A percentile compares a stretch with the other conserved stretches of the same genome.
Evolutionary conservation across 1,140 invertebrate species (phyloP).

Genomic region (Zaprionus davidi): DNA sequence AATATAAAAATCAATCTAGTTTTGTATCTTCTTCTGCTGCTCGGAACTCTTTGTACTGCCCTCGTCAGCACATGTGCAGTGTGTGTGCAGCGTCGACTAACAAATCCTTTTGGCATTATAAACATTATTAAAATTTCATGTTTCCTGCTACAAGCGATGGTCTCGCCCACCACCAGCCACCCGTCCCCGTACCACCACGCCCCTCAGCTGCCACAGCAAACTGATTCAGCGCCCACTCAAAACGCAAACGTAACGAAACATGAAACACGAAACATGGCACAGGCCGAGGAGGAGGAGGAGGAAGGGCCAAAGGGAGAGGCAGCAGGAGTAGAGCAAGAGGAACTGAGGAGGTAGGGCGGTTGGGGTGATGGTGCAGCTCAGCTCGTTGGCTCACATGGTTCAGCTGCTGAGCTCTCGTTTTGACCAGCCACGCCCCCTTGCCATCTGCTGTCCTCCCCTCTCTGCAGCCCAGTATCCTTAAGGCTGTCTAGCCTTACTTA

Average conservation of each 20-base stretch:
- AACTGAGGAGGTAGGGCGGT: too few species aligned
- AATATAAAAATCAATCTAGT: not conserved
- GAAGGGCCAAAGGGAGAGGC: not conserved
- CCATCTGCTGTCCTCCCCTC: not conserved
- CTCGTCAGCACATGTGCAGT: constrained; percentile 47
- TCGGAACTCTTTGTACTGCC: constrained; percentile 2
- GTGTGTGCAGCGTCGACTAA: constrained; percentile 75
- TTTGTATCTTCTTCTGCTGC: too few species aligned
- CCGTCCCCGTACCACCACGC: not conserved
- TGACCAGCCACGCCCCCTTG: constrained; percentile 35
- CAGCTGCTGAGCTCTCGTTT: constrained; percentile 27
- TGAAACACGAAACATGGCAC: constrained; percentile 62
- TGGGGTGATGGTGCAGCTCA: not conserved
- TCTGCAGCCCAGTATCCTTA: constrained; percentile 40
- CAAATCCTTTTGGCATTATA: constrained; percentile 83
- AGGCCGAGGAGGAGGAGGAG: not conserved
- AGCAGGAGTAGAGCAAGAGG: not conserved
- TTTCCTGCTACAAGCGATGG: constrained; percentile 75
- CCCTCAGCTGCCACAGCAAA: constrained; percentile 8
- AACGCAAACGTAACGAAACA: constrained; percentile 80
- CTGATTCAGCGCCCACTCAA: constrained; percentile 57
- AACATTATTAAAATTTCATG: constrained; percentile 83
- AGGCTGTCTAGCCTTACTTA: constrained; percentile 80
- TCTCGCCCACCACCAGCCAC: constrained; percentile 17
- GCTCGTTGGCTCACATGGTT: constrained; percentile 28